phyloP scores from a whole-genome alignment of 2,113 vertebrate genomes.

The Oceanodroma tethys region DNA sequence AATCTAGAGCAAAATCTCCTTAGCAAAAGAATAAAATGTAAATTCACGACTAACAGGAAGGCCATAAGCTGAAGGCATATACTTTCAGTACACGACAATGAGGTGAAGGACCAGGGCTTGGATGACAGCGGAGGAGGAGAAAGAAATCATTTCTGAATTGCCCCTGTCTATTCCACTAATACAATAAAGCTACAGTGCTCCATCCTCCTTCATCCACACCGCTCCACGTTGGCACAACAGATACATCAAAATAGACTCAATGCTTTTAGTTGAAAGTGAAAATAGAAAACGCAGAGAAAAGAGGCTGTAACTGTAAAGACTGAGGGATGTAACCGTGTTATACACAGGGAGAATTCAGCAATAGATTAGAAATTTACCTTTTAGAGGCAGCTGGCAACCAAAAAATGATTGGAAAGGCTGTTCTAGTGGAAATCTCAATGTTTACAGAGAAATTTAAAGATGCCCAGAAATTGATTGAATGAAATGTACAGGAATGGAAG shows the following conservation, averaged over 20 bases:
- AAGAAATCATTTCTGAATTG: neutral
- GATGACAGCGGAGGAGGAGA: neutral
- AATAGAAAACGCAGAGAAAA: neutral
- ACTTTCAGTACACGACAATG: rapidly evolving
- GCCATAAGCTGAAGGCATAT: neutral
- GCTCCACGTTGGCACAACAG: neutral
- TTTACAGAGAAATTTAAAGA: neutral
- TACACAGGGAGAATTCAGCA: neutral
- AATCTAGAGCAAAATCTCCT: neutral
- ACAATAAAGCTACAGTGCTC: neutral
- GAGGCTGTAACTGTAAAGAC: neutral
- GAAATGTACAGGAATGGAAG: neutral
- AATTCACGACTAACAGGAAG: neutral
- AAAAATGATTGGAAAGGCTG: neutral
- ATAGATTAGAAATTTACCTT: neutral
- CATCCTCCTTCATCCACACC: neutral
- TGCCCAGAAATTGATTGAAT: neutral
- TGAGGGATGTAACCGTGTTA: neutral
- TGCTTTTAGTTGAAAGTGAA: neutral
- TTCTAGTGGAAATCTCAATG: neutral
- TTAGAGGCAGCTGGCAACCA: neutral
- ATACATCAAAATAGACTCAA: neutral
- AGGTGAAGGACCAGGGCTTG: neutral
- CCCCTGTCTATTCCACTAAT: neutral
- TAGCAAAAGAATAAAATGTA: neutral